These are phyloP conservation scores for Telmatherina bonti DNA, from an alignment of 2,797 vertebrate species.

Conservation along the genomic window DNA sequence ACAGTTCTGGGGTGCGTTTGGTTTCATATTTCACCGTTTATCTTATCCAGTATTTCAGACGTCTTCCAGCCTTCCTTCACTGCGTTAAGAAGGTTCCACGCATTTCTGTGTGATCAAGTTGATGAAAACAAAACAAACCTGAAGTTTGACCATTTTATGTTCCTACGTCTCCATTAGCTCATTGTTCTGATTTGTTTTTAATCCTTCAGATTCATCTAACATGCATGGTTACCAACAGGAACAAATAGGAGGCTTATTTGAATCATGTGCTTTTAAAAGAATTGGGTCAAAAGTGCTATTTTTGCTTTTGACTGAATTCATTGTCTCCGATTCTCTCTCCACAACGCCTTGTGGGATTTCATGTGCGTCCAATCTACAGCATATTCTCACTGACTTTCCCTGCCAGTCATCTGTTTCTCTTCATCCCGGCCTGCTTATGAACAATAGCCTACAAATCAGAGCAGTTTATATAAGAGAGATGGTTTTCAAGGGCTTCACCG, in stretches of 20 bases:
- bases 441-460: neutral
- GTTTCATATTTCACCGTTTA: neutral
- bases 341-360: conserved; percentile 22
- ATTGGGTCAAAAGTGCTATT: conserved; percentile 42
- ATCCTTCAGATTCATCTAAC: neutral
- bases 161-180: neutral
- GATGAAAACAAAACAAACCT: neutral
- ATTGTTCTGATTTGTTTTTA: neutral
- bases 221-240: neutral
- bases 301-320: conserved; percentile 43
- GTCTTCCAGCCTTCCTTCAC: neutral
- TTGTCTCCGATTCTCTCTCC: conserved; percentile 36
- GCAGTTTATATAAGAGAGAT: neutral
- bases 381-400: neutral
- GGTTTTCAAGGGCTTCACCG: neutral
- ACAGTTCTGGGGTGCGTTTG: neutral
- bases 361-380: conserved; percentile 10
- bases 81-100: neutral
- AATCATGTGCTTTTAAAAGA: conserved; percentile 42
- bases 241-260: neutral
- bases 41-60: neutral
- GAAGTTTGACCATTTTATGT: too few species aligned
- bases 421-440: neutral
- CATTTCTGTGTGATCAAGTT: neutral
- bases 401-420: conserved; percentile 34